Percentiles rank a stretch among this genome's conserved stretches.
phyloP scores from a whole-genome alignment of 2,113 vertebrate species.

The Heptranchias perlo region DNA sequence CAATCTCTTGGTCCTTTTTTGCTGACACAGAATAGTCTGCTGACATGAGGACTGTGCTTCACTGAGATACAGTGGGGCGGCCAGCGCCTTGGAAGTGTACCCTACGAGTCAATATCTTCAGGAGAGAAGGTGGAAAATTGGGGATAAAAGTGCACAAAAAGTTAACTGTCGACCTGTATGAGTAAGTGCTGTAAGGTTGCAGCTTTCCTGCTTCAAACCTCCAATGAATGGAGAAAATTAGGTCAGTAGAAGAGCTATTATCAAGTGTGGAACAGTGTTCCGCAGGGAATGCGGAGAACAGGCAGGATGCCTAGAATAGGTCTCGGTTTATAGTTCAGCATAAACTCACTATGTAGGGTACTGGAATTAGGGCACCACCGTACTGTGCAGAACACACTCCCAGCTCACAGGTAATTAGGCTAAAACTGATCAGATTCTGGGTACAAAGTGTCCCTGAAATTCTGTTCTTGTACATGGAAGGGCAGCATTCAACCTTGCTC shows the following conservation, averaged over 20 bases:
- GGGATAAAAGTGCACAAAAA: not conserved
- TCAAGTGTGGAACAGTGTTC: slow-evolving; percentile 21
- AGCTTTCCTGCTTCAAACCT: slow-evolving; percentile 17
- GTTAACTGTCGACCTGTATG: slow-evolving; percentile 25
- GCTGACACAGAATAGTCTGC: too few species aligned
- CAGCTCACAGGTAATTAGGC: slow-evolving; percentile 12
- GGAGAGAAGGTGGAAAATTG: not conserved
- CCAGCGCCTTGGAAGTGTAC: not conserved
- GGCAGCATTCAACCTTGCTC: not conserved
- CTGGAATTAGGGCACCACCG: slow-evolving; percentile 11
- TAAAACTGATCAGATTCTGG: not conserved
- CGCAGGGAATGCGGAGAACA: slow-evolving; percentile 9
- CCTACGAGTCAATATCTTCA: not conserved
- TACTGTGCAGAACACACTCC: not conserved
- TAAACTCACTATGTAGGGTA: slow-evolving; percentile 22
- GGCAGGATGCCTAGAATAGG: slow-evolving; percentile 25
- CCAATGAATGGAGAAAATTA: slow-evolving; percentile 27
- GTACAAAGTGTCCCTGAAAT: not conserved
- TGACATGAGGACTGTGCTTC: not conserved
- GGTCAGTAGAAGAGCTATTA: slow-evolving; percentile 21
- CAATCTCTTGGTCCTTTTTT: too few species aligned
- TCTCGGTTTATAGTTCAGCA: slow-evolving; percentile 17
- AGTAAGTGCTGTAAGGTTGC: not conserved
- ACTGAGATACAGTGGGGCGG: not conserved
- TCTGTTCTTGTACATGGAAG: not conserved